Conservation (phyloP, 1,140 invertebrate species). For the Aphis craccivora region DNA sequence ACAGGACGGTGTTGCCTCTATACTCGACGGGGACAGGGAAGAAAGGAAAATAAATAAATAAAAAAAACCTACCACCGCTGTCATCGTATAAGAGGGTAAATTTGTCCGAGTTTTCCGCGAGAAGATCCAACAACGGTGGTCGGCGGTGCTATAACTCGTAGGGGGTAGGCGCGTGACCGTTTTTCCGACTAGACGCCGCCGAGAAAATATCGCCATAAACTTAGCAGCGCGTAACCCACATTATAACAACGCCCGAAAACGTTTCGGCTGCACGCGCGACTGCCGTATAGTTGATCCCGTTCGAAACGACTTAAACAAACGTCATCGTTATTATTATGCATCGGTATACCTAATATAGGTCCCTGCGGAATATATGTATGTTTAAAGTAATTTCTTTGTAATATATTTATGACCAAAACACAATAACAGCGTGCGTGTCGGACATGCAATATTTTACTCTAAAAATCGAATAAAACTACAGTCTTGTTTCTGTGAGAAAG, state of each 20-base stretch:
- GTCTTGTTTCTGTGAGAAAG: not conserved
- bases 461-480: not conserved
- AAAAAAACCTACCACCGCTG: conserved; percentile 22
- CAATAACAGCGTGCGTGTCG: not conserved
- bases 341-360: not conserved
- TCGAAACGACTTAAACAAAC: conserved; percentile 39
- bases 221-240: not conserved
- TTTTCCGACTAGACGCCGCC: conserved; percentile 47
- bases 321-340: conserved; percentile 10
- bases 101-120: conserved; percentile 53
- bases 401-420: not conserved
- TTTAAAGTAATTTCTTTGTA: not conserved
- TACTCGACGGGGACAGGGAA: too few relatives aligned
- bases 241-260: conserved; percentile 27
- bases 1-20: too few relatives aligned
- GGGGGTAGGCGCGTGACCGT: conserved; percentile 44
- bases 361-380: not conserved
- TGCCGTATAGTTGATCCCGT: not conserved
- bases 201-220: conserved; percentile 53
- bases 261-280: conserved; percentile 21
- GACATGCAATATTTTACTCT: not conserved
- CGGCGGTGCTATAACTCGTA: not conserved
- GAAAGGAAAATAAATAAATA: not conserved
- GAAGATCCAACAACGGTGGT: conserved; percentile 2
- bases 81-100: conserved; percentile 45